Evolutionary conservation across 2,888 invertebrate species (phyloP).

Genomic region (Melolontha melolontha): DNA sequence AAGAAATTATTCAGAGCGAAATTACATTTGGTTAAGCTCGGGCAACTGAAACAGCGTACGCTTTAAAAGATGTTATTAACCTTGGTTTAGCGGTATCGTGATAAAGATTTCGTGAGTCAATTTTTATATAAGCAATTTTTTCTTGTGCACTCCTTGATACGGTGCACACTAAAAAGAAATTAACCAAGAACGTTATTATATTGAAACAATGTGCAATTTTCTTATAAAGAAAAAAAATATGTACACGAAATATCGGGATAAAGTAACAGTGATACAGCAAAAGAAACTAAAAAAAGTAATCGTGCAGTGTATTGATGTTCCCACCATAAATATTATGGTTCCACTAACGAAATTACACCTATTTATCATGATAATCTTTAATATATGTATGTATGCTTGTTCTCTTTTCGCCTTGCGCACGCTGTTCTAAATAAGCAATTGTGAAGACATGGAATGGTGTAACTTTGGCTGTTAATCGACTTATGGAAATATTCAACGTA

Average conservation of each 20-base stretch:
- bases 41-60: conserved; percentile 11
- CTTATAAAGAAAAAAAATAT: conserved; percentile 13
- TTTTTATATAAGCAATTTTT: conserved; percentile 35
- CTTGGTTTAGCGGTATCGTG: conserved; percentile 34
- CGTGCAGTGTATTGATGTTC: conserved; percentile 32
- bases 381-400: conserved; percentile 26
- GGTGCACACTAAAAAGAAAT: conserved; percentile 26
- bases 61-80: conserved; percentile 37
- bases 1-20: conserved; percentile 38
- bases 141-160: background rate
- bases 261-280: background rate
- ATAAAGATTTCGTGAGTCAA: conserved; percentile 33
- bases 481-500: conserved; percentile 22
- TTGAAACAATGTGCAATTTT: conserved; percentile 34
- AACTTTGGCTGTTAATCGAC: conserved; percentile 29
- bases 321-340: conserved; percentile 34
- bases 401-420: conserved; percentile 28
- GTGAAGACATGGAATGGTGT: conserved; percentile 1
- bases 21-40: conserved; percentile 33
- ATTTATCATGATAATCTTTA: conserved; percentile 40
- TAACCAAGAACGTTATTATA: conserved; percentile 21
- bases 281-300: conserved; percentile 21
- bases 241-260: background rate
- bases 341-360: conserved; percentile 35
- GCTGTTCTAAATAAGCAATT: conserved; percentile 37